A percentile compares a stretch with the other conserved stretches of the same genome.
These are phyloP conservation scores for Drosophila grimshawi DNA, from an alignment of 1,140 invertebrate genomes.

Conservation along the genomic window DNA sequence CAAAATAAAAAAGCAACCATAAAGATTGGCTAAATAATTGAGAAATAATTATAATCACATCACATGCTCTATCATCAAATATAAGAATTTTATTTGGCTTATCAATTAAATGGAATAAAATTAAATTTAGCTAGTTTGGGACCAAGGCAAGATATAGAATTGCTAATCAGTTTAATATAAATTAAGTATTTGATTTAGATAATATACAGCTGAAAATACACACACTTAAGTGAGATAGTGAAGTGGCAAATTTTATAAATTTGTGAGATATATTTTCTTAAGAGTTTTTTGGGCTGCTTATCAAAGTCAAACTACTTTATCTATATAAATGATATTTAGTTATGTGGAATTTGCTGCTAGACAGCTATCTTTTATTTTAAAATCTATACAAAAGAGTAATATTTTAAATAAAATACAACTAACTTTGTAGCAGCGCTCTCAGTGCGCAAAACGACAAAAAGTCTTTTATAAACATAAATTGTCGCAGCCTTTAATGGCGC, in stretches of 20 bases:
- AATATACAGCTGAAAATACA: background rate
- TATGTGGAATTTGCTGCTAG: too few relatives aligned
- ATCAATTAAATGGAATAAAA: conserved; percentile 1
- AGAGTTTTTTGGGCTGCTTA: too few relatives aligned
- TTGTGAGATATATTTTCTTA: too few relatives aligned
- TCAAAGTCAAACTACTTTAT: too few relatives aligned
- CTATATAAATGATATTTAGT: too few relatives aligned
- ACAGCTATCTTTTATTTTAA: too few relatives aligned
- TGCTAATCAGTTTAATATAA: background rate
- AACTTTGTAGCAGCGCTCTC: conserved; percentile 11
- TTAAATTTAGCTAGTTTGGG: background rate
- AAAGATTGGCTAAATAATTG: background rate
- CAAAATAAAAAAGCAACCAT: background rate
- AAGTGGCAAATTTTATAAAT: background rate
- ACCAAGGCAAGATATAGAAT: background rate
- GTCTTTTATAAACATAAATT: conserved; percentile 78
- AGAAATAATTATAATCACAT: conserved; percentile 13
- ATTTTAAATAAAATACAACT: conserved; percentile 12
- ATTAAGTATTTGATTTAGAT: background rate
- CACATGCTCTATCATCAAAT: background rate
- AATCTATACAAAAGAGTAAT: conserved; percentile 30
- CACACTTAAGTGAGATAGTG: background rate
- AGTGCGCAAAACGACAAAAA: conserved; percentile 47
- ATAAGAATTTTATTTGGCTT: background rate
- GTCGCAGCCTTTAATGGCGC: conserved; percentile 75